Percentiles rank a stretch among this genome's conserved stretches.
These are phyloP conservation scores for Ophioninae sp. DNA, from an alignment of 2,888 invertebrate species.

Conservation along the genomic window DNA sequence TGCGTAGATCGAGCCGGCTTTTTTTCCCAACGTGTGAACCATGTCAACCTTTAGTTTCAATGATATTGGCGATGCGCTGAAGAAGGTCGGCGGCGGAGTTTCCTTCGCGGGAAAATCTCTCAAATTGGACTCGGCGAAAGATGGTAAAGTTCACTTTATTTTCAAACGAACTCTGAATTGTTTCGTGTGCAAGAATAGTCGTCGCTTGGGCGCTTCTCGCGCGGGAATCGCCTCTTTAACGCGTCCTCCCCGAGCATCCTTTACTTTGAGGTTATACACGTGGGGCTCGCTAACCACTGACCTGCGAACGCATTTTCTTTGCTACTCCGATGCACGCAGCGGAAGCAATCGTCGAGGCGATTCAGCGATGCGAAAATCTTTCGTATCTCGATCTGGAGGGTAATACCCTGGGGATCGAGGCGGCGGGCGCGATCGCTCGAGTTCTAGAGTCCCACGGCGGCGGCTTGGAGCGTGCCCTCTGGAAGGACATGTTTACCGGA, in stretches of 20 bases:
- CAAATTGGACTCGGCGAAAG: conserved; percentile 89
- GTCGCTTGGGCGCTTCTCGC: background rate
- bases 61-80: conserved; percentile 80
- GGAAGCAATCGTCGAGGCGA: conserved; percentile 88
- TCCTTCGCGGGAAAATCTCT: conserved; percentile 91
- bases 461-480: conserved; percentile 89
- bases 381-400: conserved; percentile 92
- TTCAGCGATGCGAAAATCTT: conserved; percentile 86
- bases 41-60: conserved; percentile 84
- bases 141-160: conserved; percentile 84
- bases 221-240: background rate
- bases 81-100: conserved; percentile 83
- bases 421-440: conserved; percentile 92
- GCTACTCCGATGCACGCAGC: conserved; percentile 82
- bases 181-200: background rate
- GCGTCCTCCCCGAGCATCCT: background rate
- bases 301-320: background rate
- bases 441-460: conserved; percentile 90
- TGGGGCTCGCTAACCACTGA: background rate
- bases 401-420: conserved; percentile 95
- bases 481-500: conserved; percentile 99
- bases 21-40: conserved; percentile 15
- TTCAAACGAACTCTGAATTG: background rate
- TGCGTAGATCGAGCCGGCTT: background rate
- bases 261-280: conserved; percentile 1